These are phyloP conservation scores for Cryptotis parvus DNA, from an alignment of 2,113 vertebrate genomes.

Conservation along the genomic window DNA sequence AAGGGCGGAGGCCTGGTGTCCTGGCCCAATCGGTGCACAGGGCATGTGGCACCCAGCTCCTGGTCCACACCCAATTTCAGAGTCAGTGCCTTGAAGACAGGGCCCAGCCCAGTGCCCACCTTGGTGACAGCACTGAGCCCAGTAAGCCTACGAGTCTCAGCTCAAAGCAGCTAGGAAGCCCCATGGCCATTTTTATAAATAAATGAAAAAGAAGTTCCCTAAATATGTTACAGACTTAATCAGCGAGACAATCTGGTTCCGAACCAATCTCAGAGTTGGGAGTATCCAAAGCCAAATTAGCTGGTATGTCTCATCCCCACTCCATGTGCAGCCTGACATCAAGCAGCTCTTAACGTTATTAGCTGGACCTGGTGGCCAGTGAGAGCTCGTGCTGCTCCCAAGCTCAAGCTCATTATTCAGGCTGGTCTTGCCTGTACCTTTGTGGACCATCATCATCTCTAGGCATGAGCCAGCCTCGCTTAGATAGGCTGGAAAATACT, in stretches of 20 bases:
- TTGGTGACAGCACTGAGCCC: not conserved
- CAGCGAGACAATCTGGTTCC: constrained; percentile 69
- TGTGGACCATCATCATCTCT: not conserved
- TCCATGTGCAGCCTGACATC: constrained; percentile 45
- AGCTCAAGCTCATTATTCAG: constrained; percentile 61
- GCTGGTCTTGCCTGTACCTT: constrained; percentile 52
- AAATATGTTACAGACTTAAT: constrained; percentile 71
- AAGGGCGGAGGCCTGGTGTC: not conserved
- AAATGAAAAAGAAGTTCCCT: constrained; percentile 63
- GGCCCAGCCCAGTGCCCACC: not conserved
- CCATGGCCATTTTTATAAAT: constrained; percentile 58
- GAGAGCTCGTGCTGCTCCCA: constrained; percentile 30
- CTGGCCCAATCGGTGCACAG: not conserved
- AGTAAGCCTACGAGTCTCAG: not conserved
- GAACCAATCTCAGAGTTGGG: constrained; percentile 62
- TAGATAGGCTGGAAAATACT: constrained; percentile 7
- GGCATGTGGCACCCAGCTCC: not conserved
- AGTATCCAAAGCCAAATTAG: constrained; percentile 81
- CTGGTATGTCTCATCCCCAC: constrained; percentile 75
- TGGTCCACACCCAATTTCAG: not conserved
- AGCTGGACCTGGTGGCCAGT: constrained; percentile 38
- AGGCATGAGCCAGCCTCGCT: not conserved
- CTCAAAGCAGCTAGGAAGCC: not conserved
- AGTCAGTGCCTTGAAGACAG: not conserved
- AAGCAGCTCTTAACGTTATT: constrained; percentile 76